Evolutionary conservation across 2,797 vertebrate genomes (phyloP), one percentile per base, ranked within the genome.

Genomic region (Muscicapa striata): DNA sequence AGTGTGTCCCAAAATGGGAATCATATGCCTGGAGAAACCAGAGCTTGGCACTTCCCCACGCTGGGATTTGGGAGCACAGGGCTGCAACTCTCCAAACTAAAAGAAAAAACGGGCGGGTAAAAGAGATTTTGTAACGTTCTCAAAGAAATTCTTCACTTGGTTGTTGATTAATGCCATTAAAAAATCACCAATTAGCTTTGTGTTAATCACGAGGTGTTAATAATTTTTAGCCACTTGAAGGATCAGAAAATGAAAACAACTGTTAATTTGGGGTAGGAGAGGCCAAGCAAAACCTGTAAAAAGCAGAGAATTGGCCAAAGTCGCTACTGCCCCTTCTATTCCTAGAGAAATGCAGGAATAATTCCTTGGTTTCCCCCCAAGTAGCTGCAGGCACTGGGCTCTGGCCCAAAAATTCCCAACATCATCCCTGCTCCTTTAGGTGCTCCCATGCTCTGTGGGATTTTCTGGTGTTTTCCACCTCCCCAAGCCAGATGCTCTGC

Each of bases 1-100:
- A 87, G 80, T 58, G 72, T 41, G 45, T 89, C 89, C 61, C 63
- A 51, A 89, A 96, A 94, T 89, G 90, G 88, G 92, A 96, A 91
- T 96, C 94, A 93, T n/a, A 86, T 91, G 93, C 48, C 45, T 0
- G 19, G 84, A 68, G 84, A 89, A 93, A 82, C 17, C 76, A 69
- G 67, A 94, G 27, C 69, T 86, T 89, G 93, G 88, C 88, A 55
- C 73, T 77, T 59, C 72, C 20, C 75, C 93, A 84, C 3, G 6
- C 59, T 46, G 58, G 57, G 73, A 74, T 92, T 79, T 66, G 61
- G 84, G 72, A 81, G 46, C 57, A 61, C 10, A 8, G 29, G 18
- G 72, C 36, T 58, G 19, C 62, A 93, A 78, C 16, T 69, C 67
- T 54, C 43, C 29, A 2, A 88, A 23, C 38, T 48, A 3, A 48